Evolutionary conservation across 2,797 vertebrate species (phyloP), one percentile per base, ranked within the genome.

Genomic region (Danio choprae): DNA sequence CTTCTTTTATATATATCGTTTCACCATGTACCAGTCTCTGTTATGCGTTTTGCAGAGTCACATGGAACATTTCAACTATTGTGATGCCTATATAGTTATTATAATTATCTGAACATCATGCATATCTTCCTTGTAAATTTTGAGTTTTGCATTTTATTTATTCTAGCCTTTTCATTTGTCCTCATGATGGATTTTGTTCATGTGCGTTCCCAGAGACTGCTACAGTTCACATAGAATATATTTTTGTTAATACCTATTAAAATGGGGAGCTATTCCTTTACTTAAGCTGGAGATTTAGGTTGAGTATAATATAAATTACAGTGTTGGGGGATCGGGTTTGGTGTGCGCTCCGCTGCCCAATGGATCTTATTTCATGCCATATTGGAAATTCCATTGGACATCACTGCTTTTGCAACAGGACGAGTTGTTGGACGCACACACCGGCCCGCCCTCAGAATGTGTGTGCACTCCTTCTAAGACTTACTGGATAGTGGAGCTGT

Each of bases 1-100:
- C 94, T 94, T 95, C 95, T 94, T 92, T 95, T 93, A 92, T 89
- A 82, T 89, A 95, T 94, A 89, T 87, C 29, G 88, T 91, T 85
- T 62, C 78, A 79, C 86, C 86, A 85, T 88, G 85, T 88, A 88
- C 92, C 93, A 89, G 94, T 92, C 92, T 89, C 85, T 91, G 89
- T 90, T 93, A 92, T 90, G 86, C 87, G 84, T 91, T 91, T 88
- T 86, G 85, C 90, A 89, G 89, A 90, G 87, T 92, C 90, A 90
- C 88, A 89, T 87, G 85, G 88, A 89, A 89, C 91, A 88, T 89
- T 87, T 87, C 88, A 85, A 67, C 81, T 50, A 46, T 83, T 81
- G 72, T 82, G 76, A 77, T 77, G 71, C 70, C 88, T 71, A 75
- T 82, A 63, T 72, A 85, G 74, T 86, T 86, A 73, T 72, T 81